Evolutionary conservation across 2,888 invertebrate species (phyloP).

Genomic region (Gnatocerus cornutus): DNA sequence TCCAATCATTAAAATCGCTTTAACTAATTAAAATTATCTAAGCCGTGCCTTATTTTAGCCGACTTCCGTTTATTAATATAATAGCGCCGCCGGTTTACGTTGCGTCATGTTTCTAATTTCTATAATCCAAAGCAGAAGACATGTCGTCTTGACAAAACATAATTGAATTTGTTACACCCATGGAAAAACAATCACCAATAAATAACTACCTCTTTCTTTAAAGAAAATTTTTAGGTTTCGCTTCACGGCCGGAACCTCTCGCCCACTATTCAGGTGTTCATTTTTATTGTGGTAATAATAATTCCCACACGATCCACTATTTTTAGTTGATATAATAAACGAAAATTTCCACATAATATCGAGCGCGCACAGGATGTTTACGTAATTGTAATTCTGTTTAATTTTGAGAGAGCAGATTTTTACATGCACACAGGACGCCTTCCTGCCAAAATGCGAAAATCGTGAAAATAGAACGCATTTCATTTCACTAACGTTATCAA

Average conservation of each 20-base stretch:
- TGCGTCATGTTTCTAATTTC: constrained; percentile 25
- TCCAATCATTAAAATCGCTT: constrained; percentile 35
- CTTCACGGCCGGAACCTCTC: constrained; percentile 25
- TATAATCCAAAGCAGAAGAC: constrained; percentile 15
- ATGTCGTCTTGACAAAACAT: constrained; percentile 19
- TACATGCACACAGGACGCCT: neutral
- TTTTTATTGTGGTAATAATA: constrained; percentile 57
- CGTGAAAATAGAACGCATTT: neutral
- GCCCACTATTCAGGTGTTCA: constrained; percentile 55
- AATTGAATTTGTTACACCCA: constrained; percentile 24
- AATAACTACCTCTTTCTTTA: constrained; percentile 12
- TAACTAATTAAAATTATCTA: constrained; percentile 35
- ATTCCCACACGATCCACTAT: constrained; percentile 56
- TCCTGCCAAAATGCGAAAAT: constrained; percentile 4
- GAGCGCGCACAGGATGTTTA: constrained; percentile 59
- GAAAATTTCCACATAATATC: constrained; percentile 56
- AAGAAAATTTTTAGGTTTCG: constrained; percentile 16
- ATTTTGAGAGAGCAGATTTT: constrained; percentile 48
- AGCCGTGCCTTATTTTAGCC: constrained; percentile 17
- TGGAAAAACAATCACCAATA: constrained; percentile 39
- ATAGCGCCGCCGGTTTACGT: constrained; percentile 17
- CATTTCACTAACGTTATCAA: neutral
- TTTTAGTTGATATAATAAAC: constrained; percentile 59
- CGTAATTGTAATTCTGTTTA: constrained; percentile 54
- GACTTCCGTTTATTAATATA: constrained; percentile 36